Base-by-base conservation (phyloP, 2,888 invertebrate genomes). In the Lasius platythorax region DNA sequence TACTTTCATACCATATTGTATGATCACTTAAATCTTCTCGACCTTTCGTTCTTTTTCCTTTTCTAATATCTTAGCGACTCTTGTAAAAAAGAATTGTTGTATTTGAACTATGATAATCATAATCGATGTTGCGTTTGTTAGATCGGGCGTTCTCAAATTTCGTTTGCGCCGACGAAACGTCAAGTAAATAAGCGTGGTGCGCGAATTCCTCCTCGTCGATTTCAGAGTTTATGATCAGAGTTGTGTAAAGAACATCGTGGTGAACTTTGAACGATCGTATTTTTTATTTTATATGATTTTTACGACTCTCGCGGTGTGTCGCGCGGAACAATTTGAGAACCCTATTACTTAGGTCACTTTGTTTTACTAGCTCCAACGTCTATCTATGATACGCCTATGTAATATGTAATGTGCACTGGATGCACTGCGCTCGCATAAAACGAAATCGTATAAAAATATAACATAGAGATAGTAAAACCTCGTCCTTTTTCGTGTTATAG, bases 41-140 rank as follows among this genome's bases (percentile, higher is more conserved):
- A 30, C 15, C 8, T 63, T 37, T 67, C 30, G 30, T 3, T 53
- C 28, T 37, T 15, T 9, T 63, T 33, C 18, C 37, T 46, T 61
- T 12, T 23, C 23, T 53, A n/a, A 56, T n/a, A 63, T 53, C 66
- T 30, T 67, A 50, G 11, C 61, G 2, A n/a, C 46, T 56, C 67
- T 73, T 83, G 68, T 76, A 68, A 68, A 76, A 37, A 72, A 72
- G 28, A 56, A 67, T 67, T 56, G 15, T 67, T 23, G 67, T 78
- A 78, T 15, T 56, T 78, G n/a, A 53, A 67, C 8, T 78, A 78
- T 68, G n/a, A 43, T 78, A 78, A 67, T 67, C 30, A 30, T 68
- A 78, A 78, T 78, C 56, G 67, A 15, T 78, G 67, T 78, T 78
- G 67, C 78, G 56, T 58, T 78, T 30, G 15, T 78, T 78, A 66